Conservation (phyloP, 2,113 vertebrate species). For the Lophura nycthemera region DNA sequence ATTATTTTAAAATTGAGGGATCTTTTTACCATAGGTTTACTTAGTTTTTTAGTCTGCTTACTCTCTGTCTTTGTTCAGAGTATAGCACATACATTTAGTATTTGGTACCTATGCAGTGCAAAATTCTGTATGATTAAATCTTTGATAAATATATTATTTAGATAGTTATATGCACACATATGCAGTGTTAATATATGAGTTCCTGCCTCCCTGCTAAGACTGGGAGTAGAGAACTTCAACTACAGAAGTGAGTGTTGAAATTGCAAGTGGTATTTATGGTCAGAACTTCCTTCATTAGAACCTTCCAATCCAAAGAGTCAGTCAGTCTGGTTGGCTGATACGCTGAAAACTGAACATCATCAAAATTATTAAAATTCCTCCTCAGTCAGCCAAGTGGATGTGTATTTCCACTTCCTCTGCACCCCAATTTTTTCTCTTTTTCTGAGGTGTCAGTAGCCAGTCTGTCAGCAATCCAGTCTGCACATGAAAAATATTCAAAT, state of each 20-base stretch:
- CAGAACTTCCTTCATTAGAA: background rate
- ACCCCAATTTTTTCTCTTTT: background rate
- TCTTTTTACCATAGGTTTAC: background rate
- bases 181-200: background rate
- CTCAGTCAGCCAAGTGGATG: background rate
- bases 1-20: background rate
- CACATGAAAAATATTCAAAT: background rate
- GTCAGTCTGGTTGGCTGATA: background rate
- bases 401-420: background rate
- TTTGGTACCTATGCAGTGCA: background rate
- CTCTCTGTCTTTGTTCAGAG: background rate
- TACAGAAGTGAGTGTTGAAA: background rate
- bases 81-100: background rate
- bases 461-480: constrained; percentile 18
- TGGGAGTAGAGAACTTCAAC: background rate
- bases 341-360: background rate
- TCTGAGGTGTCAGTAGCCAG: background rate
- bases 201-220: background rate
- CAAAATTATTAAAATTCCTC: background rate
- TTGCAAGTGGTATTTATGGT: constrained; percentile 2
- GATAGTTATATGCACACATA: background rate
- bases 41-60: background rate
- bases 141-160: background rate
- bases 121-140: rapidly evolving
- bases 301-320: background rate